These are phyloP conservation scores for Esox niger DNA, from an alignment of 2,113 vertebrate genomes.

Conservation along the genomic window DNA sequence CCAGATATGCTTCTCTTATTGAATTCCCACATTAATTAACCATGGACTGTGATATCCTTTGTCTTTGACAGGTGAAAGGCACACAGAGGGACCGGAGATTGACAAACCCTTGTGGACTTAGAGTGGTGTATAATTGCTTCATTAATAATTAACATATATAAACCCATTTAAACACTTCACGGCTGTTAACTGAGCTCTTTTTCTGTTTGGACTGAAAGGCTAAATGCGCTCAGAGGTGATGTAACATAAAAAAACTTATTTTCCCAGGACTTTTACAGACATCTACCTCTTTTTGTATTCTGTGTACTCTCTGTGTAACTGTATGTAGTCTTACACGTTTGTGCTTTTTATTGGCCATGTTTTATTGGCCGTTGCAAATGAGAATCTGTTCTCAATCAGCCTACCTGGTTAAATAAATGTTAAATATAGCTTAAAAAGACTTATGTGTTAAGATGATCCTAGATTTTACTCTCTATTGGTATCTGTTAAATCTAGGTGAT, in stretches of 20 bases:
- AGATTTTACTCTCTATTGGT: neutral
- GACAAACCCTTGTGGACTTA: conserved; percentile 51
- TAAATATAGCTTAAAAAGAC: too few species aligned
- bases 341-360: too few species aligned
- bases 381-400: conserved; percentile 23
- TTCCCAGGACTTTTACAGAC: too few species aligned
- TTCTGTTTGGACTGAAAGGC: conserved; percentile 6
- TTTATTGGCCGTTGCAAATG: too few species aligned
- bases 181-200: conserved; percentile 40
- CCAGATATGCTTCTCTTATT: neutral
- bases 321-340: too few species aligned
- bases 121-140: conserved; percentile 51
- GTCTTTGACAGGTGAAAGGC: conserved; percentile 22
- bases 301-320: too few species aligned
- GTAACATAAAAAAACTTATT: too few species aligned
- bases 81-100: conserved; percentile 5
- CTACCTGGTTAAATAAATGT: conserved; percentile 36
- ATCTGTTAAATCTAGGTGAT: too few species aligned
- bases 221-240: conserved; percentile 29
- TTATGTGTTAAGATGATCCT: conserved; percentile 23
- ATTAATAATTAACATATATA: conserved; percentile 59
- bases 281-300: too few species aligned
- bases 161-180: conserved; percentile 50
- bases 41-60: conserved; percentile 19
- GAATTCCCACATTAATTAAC: neutral